Conservation (phyloP, 2,888 invertebrate species). For the Diaperis boleti region DNA sequence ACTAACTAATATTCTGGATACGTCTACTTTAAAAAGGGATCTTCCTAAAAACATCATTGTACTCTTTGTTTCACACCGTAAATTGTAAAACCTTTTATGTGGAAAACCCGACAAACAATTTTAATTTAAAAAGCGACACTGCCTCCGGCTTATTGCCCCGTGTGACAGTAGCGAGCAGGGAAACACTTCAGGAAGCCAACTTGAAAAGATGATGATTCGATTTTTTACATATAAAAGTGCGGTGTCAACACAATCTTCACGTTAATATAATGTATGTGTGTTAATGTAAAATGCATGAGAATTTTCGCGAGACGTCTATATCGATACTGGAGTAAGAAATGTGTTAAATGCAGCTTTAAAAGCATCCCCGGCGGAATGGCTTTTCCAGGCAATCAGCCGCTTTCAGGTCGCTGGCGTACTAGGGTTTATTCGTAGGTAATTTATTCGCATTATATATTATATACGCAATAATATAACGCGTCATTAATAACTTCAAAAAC, state of each 20-base stretch:
- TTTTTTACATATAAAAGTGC: background rate
- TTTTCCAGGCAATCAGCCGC: slow-evolving; percentile 2
- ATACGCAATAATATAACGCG: slow-evolving; percentile 23
- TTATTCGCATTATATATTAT: slow-evolving; percentile 23
- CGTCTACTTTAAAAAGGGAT: too few species aligned
- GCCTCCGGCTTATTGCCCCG: slow-evolving; percentile 12
- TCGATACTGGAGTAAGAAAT: slow-evolving; percentile 18
- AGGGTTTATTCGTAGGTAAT: slow-evolving; percentile 8
- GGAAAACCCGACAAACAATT: slow-evolving; percentile 19
- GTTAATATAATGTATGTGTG: slow-evolving; percentile 18
- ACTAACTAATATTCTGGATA: too few species aligned
- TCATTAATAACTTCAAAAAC: slow-evolving; percentile 35
- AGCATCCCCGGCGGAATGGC: background rate
- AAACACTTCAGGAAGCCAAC: background rate
- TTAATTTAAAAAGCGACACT: background rate
- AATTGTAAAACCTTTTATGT: background rate
- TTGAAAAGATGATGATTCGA: slow-evolving; percentile 2
- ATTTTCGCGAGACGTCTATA: slow-evolving; percentile 3
- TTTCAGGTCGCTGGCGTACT: background rate
- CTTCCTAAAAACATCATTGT: too few species aligned
- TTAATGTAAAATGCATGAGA: slow-evolving; percentile 24
- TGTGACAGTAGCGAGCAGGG: background rate
- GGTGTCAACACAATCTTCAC: background rate
- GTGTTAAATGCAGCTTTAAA: slow-evolving; percentile 20
- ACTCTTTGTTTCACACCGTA: background rate